Evolutionary conservation across 92 coral and sea anemone species (phyloP).

Genomic region (Umimayanthus kanabou): DNA sequence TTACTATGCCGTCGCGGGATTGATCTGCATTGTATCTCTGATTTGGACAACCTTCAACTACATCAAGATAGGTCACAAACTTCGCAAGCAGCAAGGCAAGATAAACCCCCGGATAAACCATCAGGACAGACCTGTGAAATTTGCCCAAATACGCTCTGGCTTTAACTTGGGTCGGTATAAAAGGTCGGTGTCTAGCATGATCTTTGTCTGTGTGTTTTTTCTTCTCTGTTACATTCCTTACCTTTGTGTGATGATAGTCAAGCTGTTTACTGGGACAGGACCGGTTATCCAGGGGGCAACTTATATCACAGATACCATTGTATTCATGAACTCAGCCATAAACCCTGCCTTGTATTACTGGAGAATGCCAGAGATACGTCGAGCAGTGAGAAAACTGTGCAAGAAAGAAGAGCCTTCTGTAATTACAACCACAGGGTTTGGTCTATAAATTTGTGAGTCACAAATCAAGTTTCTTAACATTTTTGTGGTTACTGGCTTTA

Average conservation of each 20-base stretch:
- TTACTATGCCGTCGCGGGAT: constrained; percentile 25
- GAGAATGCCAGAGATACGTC: constrained; percentile 17
- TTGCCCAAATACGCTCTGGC: neutral
- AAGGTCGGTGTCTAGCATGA: constrained; percentile 31
- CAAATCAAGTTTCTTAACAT: neutral
- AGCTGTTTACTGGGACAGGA: constrained; percentile 19
- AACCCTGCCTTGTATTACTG: constrained; percentile 1
- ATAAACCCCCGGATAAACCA: neutral
- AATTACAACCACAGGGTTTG: neutral
- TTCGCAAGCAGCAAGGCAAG: constrained; percentile 1
- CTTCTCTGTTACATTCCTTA: constrained; percentile 31
- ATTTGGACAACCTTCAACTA: constrained; percentile 26
- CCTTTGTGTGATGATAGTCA: constrained; percentile 30
- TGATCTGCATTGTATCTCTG: constrained; percentile 12
- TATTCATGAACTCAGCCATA: constrained; percentile 16
- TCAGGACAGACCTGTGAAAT: neutral
- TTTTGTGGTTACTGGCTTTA: too few relatives aligned
- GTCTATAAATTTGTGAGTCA: neutral
- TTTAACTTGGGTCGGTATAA: constrained; percentile 25
- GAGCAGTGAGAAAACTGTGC: neutral
- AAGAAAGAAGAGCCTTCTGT: neutral
- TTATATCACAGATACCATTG: constrained; percentile 14
- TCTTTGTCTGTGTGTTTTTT: constrained; percentile 12
- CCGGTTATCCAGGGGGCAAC: constrained; percentile 38
- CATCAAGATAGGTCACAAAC: constrained; percentile 8